These are phyloP conservation scores for Drosophila neocordata DNA, from an alignment of 1,140 invertebrate genomes.

Conservation along the genomic window DNA sequence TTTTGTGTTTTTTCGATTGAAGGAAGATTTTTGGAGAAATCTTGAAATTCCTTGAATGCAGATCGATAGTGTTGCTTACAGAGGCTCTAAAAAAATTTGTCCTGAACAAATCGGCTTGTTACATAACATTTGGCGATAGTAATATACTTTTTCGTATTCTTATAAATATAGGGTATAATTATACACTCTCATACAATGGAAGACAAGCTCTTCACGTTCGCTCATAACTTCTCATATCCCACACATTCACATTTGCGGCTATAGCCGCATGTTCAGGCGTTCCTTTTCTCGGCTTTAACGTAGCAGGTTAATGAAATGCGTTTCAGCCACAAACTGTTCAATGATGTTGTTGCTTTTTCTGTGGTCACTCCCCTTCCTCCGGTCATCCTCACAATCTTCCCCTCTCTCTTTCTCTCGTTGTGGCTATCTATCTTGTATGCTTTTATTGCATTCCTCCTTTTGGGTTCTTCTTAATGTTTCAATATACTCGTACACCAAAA, in stretches of 20 bases:
- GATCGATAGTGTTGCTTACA: too few relatives aligned
- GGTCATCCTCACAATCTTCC: neutral
- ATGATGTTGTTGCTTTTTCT: conserved; percentile 51
- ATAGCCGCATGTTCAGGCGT: conserved; percentile 10
- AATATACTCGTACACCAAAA: conserved; percentile 53
- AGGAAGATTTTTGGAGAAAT: too few relatives aligned
- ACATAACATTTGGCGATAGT: neutral
- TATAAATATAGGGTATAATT: neutral
- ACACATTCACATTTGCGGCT: neutral
- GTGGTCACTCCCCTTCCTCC: neutral
- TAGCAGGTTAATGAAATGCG: conserved; percentile 80
- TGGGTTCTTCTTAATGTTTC: conserved; percentile 64
- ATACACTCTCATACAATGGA: neutral
- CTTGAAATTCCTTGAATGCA: too few relatives aligned
- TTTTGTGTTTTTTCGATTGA: too few relatives aligned
- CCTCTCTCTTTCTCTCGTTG: conserved; percentile 2
- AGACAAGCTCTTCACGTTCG: conserved; percentile 44
- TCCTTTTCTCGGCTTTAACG: conserved; percentile 22
- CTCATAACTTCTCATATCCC: conserved; percentile 44
- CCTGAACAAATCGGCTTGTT: too few relatives aligned
- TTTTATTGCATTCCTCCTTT: conserved; percentile 32
- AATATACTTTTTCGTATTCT: neutral
- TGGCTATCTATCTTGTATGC: conserved; percentile 24
- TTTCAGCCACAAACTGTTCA: conserved; percentile 61
- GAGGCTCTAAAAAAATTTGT: too few relatives aligned